Evolutionary conservation across 2,797 vertebrate genomes (phyloP).

Genomic region (Eulemur coronatus): DNA sequence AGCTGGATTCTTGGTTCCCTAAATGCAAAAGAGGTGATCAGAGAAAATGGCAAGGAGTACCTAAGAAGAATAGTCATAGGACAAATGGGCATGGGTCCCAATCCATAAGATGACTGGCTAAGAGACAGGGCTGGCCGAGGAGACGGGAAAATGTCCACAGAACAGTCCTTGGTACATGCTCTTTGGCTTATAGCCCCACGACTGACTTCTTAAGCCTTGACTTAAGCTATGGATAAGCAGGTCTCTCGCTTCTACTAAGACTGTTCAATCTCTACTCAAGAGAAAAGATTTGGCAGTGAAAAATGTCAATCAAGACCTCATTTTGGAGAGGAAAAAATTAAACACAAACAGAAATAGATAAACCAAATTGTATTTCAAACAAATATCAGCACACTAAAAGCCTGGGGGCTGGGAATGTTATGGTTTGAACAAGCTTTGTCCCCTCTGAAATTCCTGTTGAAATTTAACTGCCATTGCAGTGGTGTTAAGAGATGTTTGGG

Average conservation of each 20-base stretch:
- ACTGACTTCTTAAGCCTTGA: neutral
- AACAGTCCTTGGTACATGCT: neutral
- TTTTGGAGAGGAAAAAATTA: neutral
- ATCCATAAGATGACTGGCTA: neutral
- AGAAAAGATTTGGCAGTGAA: neutral
- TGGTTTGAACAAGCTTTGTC: neutral
- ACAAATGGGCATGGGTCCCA: neutral
- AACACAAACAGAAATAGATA: constrained; percentile 34
- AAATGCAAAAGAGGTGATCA: neutral
- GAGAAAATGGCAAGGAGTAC: neutral
- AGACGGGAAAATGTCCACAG: neutral
- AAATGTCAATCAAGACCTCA: neutral
- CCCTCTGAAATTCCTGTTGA: neutral
- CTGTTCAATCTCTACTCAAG: neutral
- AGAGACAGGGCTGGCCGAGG: neutral
- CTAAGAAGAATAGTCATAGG: neutral
- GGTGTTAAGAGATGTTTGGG: neutral
- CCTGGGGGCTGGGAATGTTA: neutral
- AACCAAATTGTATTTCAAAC: constrained; percentile 41
- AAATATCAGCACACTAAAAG: neutral
- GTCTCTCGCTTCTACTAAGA: neutral
- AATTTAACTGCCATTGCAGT: neutral
- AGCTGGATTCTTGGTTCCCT: neutral
- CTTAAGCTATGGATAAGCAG: neutral
- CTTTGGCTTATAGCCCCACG: neutral